Percentiles rank a stretch among this genome's conserved stretches.
Conservation (phyloP, 2,113 vertebrate genomes). For the Psilopogon haemacephalus region DNA sequence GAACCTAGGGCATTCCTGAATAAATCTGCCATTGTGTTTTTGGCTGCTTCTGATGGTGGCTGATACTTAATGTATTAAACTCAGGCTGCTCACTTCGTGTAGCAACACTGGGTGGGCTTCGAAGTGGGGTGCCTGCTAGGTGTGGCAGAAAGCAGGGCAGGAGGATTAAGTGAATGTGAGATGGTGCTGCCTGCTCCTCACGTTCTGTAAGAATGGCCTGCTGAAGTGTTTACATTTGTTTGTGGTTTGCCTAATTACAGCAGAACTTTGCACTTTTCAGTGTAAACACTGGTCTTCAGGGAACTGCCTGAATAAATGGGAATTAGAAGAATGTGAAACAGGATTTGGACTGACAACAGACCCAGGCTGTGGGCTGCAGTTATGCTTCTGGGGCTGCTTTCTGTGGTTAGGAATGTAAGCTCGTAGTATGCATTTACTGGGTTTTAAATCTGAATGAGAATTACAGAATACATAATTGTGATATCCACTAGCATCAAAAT, state of each 20-base stretch:
- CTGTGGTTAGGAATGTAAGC: constrained; percentile 1
- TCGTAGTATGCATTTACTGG: not conserved
- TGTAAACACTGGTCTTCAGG: constrained; percentile 11
- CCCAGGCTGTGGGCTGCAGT: not conserved
- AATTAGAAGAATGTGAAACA: constrained; percentile 16
- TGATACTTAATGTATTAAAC: not conserved
- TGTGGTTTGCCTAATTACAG: constrained; percentile 14
- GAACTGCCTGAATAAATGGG: not conserved
- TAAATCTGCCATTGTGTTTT: not conserved
- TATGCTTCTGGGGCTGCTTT: not conserved
- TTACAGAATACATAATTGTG: not conserved
- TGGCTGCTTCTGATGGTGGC: not conserved
- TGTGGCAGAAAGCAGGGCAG: not conserved
- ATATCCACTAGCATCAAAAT: not conserved
- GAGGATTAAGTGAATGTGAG: not conserved
- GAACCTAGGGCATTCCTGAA: not conserved
- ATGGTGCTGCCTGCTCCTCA: not conserved
- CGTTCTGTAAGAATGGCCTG: not conserved
- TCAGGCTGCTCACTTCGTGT: not conserved
- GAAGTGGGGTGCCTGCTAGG: fast-evolving
- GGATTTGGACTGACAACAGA: not conserved
- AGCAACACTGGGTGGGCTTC: not conserved
- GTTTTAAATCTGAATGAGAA: not conserved
- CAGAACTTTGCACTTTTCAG: constrained; percentile 22
- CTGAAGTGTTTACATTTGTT: not conserved